Evolutionary conservation across 2,888 invertebrate species (phyloP), one percentile per base, ranked within the genome.

Genomic region (Lasiommata megera): DNA sequence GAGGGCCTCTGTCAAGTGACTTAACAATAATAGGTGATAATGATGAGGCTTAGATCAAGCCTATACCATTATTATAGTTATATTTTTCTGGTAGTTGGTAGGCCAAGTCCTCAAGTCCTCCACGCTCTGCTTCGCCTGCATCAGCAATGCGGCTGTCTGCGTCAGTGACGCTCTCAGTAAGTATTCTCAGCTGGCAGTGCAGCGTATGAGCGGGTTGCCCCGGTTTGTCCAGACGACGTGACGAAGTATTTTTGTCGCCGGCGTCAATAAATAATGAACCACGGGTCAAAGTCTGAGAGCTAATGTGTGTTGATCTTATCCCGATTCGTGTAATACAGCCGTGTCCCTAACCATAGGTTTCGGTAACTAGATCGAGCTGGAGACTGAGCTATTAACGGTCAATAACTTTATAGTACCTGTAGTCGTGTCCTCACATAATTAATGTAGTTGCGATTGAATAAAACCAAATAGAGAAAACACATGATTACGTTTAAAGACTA

Each of bases 301-400:
- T 79, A 84, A 86, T 84, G 79, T 86, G 80, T 84, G 84, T 84
- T 82, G 77, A 81, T 84, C 85, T 84, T 82, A 75, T 75, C 74
- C 74, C 67, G 67, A 76, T 73, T 72, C 77, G 76, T 77, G 79
- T 80, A 74, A 73, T 73, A 72, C 67, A 64, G 64, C 60, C 61
- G 62, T 38, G 14, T 23, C 50, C 50, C 29, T 11, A 38, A 51
- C 38, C 17, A 31, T 3, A 2, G 0, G 29, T n/a, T 28, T 14
- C 9, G 28, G 23, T 3, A 23, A 23, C 23, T 12, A 12, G 7
- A 51, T 38, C 29, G 50, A 51, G 50, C 7, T 23, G 38, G 38
- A 51, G 38, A 34, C 11, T 34, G 3, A 1, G 7, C 7, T 31
- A 31, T 31, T 9, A n/a, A n/a, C n/a, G n/a, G n/a, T n/a, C n/a